Evolutionary conservation across 2,797 vertebrate species (phyloP).

Genomic region (Anabas testudineus): DNA sequence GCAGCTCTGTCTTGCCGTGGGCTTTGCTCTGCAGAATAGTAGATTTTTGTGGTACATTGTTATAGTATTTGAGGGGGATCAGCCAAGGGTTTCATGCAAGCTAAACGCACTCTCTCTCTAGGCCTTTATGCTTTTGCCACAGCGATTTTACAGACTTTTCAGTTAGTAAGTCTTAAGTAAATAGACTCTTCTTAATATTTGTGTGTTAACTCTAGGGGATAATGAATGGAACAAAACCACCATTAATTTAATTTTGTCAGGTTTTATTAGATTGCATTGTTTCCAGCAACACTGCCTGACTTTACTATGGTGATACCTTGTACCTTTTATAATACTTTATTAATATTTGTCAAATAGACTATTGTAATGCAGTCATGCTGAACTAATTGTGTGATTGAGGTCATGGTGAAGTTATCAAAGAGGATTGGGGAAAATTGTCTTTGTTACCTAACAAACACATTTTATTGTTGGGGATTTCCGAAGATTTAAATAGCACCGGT

Average conservation of each 20-base stretch:
- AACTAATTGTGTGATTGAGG: slow-evolving; percentile 21
- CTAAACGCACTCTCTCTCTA: background rate
- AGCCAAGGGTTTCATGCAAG: background rate
- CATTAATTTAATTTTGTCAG: no score
- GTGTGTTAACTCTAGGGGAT: no score
- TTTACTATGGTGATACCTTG: no score
- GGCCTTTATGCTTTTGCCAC: background rate
- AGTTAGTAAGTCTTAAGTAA: no score
- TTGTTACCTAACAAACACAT: slow-evolving; percentile 11
- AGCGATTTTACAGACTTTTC: slow-evolving; percentile 43
- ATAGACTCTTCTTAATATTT: no score
- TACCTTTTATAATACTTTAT: no score
- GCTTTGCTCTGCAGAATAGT: slow-evolving; percentile 4
- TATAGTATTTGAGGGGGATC: slow-evolving; percentile 8
- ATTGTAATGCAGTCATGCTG: slow-evolving; percentile 22
- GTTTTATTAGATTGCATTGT: no score
- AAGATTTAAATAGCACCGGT: background rate
- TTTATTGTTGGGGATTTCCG: background rate
- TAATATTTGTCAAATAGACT: slow-evolving; percentile 31
- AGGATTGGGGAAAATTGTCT: slow-evolving; percentile 10
- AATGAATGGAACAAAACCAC: no score
- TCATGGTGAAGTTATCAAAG: slow-evolving; percentile 14
- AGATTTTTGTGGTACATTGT: background rate
- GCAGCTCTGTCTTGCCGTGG: background rate
- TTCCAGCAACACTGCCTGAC: no score